Base-by-base conservation (phyloP, 2,888 invertebrate species). In the Polydrusus tereticollis region DNA sequence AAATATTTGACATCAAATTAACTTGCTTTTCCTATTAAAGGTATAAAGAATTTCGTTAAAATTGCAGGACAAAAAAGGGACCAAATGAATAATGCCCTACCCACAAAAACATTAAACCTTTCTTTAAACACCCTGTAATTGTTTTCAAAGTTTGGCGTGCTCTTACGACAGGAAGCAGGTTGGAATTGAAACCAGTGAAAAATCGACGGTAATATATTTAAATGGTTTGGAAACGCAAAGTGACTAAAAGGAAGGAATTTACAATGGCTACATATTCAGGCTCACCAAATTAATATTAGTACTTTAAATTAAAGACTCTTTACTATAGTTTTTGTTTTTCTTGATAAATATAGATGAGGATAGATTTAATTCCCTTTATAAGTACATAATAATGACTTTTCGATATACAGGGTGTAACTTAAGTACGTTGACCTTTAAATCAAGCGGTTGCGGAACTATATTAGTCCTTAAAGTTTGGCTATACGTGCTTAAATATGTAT, bases 171-270 rank as follows among this genome's bases (percentile, higher is more conserved):
- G 58, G 50, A 55, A 68, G 47, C 72, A 67, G 55, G 65, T 65
- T 62, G 58, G 65, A 69, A 73, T 69, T 52, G 73, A 68, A 73
- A 73, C 78, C 71, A 76, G 73, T 80, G 78, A 78, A 78, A 79
- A 80, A 78, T 80, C 74, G 77, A 66, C 67, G 33, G 78, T 77
- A 78, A 80, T 80, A 80, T 77, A 79, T 80, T 79, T 77, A 76
- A 79, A 79, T 77, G 78, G 68, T 77, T 71, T 68, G 64, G 71
- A 72, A 66, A 69, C 70, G 67, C 69, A 72, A 75, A 76, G 74
- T 72, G 74, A 76, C 66, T 75, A 69, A 75, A 76, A 69, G 60
- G 72, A 74, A 76, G 75, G 75, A 77, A 79, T 78, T 77, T 74
- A 63, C 68, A 72, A 68, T 58, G 72, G 72, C 41, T 57, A 68